phyloP scores from a whole-genome alignment of 2,888 invertebrate genomes.

The Drosophila prostipennis region DNA sequence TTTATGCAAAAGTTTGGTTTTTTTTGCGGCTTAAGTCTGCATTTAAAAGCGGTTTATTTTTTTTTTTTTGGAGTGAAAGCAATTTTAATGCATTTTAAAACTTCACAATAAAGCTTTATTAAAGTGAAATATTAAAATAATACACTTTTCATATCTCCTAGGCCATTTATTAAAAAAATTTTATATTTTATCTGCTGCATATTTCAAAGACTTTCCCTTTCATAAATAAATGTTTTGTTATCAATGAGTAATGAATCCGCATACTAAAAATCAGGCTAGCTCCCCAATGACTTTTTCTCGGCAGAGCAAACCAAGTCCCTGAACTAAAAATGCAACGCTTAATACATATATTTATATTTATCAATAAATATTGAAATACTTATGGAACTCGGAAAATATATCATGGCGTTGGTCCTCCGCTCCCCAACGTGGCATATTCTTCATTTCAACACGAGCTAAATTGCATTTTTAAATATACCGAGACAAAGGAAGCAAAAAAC shows the following conservation, averaged over 20 bases:
- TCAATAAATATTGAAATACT: constrained; percentile 68
- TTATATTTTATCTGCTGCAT: neutral
- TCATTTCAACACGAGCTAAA: constrained; percentile 71
- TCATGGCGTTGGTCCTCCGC: constrained; percentile 40
- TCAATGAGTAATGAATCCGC: neutral
- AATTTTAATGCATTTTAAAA: neutral
- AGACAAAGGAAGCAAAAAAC: constrained; percentile 30
- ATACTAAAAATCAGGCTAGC: constrained; percentile 5
- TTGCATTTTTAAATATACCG: constrained; percentile 72
- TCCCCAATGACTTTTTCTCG: neutral
- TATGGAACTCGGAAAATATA: constrained; percentile 61
- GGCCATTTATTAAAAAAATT: neutral
- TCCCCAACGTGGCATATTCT: constrained; percentile 64
- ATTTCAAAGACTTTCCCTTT: neutral
- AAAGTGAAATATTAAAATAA: neutral
- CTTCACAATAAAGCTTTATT: neutral
- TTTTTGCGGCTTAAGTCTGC: constrained; percentile 11
- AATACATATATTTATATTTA: neutral
- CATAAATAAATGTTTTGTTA: neutral
- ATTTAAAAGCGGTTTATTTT: neutral
- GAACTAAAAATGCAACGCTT: constrained; percentile 3
- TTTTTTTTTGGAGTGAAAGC: neutral
- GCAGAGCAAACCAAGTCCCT: neutral
- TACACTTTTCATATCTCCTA: neutral
- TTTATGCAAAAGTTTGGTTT: neutral